Evolutionary conservation across 2,113 vertebrate species (phyloP), one percentile per base, ranked within the genome.

Genomic region (Notiomystis cincta): DNA sequence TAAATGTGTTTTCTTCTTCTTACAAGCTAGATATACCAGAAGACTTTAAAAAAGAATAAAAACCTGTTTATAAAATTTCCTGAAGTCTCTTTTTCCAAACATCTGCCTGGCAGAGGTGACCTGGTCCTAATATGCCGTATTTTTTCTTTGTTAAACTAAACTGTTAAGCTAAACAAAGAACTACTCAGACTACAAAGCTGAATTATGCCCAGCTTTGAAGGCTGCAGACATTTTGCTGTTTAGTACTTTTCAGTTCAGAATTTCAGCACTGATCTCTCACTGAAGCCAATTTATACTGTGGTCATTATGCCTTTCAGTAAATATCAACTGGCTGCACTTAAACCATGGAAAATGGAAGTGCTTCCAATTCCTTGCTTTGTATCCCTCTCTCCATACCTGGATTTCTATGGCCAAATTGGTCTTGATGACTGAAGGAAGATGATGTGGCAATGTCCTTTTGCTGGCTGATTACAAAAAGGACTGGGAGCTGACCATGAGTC

Each of bases 371-470:
- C 69, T 87, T 79, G 10, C 38, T 31, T 13, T 13, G 27, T 8
- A 48, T 33, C 5, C 8, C 14, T 71, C 33, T 53, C 44, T 76
- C 51, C 31, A 24, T 24, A 56, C 12, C 48, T 95, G 69, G 31
- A 69, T 64, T 71, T 87, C 35, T 57, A 65, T 6, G 22, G 54
- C 5, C 60, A 60, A 87, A 71, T 13, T 22, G 13, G 8, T 73
- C 31, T 38, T n/a, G 23, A 25, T 12, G 42, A 53, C 44, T 37
- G 38, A 50, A 71, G 27, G 42, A 72, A 70, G 45, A 21, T 77
- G 45, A 38, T 69, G 31, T 61, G 48, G 22, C 9, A 67, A 65
- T 7, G 11, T 28, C 3, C 9, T 35, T 48, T 73, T 0, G 0
- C 28, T 54, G 40, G 35, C 2, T 45, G 51, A 47, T 42, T 20